Evolutionary conservation across 1,140 invertebrate genomes (phyloP), one percentile per base, ranked within the genome.

Genomic region (Drosophila repleta): DNA sequence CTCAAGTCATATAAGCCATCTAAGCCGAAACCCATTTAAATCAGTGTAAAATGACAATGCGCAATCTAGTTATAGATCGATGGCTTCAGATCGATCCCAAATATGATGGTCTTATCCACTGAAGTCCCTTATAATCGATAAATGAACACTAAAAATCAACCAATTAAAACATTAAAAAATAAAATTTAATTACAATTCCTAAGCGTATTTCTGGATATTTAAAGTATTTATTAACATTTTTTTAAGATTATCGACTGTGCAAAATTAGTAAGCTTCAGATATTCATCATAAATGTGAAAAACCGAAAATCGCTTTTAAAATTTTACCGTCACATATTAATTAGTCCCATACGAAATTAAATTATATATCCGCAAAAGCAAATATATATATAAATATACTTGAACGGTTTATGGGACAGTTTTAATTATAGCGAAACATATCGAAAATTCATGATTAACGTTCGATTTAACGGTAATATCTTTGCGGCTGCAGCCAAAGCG

Each of bases 401-500:
- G 6, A n/a, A 7, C 13, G 4, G n/a, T 26, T 32, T 32, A 32
- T 29, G 15, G 35, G 39, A 18, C 13, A 15, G 3, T 20, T 57
- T 45, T 3, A 57, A 45, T 57, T 29, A 29, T 17, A 10, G 2
- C 5, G 24, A 45, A 45, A 57, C 15, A 43, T 18, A 45, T 57
- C 39, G 55, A 17, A 17, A 6, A 43, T 26, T 17, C 53, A 57
- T 29, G 24, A 45, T 45, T 57, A 29, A 29, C 24, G 17, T 57
- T 26, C 17, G 39, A 57, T 32, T 57, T 18, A 29, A 45, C 15
- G 35, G 52, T 37, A 39, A 21, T 21, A 43, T 8, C n/a, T 21
- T 21, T 64, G 18, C 18, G 32, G n/a, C 15, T 17, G 24, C 18
- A 11, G 17, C 60, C 39, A 56, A 64, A 57, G 20, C 57, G 6